Evolutionary conservation across 1,140 invertebrate species (phyloP).

Genomic region (Calycopis cecrops): DNA sequence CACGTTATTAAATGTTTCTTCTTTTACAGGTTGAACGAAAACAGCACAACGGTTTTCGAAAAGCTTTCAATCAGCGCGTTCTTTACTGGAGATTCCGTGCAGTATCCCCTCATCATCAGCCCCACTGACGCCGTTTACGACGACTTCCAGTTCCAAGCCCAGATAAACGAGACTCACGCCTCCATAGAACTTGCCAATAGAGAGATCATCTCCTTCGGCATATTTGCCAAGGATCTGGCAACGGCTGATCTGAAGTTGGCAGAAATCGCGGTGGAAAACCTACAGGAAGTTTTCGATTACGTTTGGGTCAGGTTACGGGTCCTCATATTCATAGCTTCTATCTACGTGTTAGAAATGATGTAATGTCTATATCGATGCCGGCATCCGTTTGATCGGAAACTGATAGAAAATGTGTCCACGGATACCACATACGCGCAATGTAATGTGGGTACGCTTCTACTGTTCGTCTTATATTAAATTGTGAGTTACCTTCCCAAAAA

Average conservation of each 20-base stretch:
- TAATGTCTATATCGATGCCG: too few species aligned
- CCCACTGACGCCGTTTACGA: background rate
- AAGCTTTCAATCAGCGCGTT: background rate
- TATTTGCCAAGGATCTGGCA: conserved; percentile 1
- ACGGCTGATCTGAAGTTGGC: conserved; percentile 13
- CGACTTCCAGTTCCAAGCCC: background rate
- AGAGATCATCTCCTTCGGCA: background rate
- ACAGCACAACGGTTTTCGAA: conserved; percentile 18
- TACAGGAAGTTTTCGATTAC: conserved; percentile 57
- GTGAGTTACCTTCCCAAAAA: too few species aligned
- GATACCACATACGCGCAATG: too few species aligned
- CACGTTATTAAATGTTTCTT: conserved; percentile 14
- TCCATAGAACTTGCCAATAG: background rate
- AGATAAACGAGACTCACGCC: background rate
- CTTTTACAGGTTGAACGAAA: conserved; percentile 35
- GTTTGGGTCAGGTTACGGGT: conserved; percentile 57
- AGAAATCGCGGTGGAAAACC: conserved; percentile 40
- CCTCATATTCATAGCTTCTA: conserved; percentile 53
- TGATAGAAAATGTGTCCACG: too few species aligned
- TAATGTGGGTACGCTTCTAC: too few species aligned
- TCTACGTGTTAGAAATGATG: conserved; percentile 70
- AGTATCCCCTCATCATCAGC: conserved; percentile 5
- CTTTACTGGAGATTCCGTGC: background rate
- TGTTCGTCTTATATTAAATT: too few species aligned
- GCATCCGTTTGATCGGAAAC: too few species aligned